Conservation (phyloP, 2,797 vertebrate genomes). For the Bradypus variegatus region DNA sequence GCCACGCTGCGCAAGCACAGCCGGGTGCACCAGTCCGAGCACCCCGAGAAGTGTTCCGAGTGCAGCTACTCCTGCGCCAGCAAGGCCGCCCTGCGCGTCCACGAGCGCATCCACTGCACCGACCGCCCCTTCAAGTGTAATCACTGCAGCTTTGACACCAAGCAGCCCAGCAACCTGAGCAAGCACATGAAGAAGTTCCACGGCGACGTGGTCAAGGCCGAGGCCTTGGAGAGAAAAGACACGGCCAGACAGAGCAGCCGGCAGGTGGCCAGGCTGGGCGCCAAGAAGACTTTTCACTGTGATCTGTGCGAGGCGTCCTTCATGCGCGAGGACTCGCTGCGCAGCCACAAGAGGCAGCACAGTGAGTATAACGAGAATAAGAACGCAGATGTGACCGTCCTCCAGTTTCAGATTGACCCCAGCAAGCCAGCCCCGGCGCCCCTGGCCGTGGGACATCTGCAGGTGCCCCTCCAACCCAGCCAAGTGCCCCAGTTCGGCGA, state of each 20-base stretch:
- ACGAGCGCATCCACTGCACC: conserved; percentile 90
- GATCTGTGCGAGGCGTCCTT: conserved; percentile 89
- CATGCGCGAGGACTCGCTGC: conserved; percentile 92
- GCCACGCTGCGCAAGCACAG: conserved; percentile 87
- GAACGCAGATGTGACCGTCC: conserved; percentile 64
- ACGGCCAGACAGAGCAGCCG: conserved; percentile 72
- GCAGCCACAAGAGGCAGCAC: conserved; percentile 95
- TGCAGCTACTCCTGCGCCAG: conserved; percentile 94
- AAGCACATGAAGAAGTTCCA: conserved; percentile 92
- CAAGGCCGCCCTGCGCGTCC: conserved; percentile 89
- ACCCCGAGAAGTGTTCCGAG: conserved; percentile 85
- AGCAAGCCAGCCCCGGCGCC: conserved; percentile 56
- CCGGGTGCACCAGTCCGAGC: conserved; percentile 86
- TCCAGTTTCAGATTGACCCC: conserved; percentile 74
- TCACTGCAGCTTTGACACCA: conserved; percentile 89
- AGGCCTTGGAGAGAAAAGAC: conserved; percentile 58
- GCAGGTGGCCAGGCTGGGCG: conserved; percentile 88
- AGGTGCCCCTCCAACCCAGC: conserved; percentile 68
- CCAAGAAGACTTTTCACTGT: conserved; percentile 87
- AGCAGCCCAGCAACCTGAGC: conserved; percentile 94
- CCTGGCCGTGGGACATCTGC: conserved; percentile 71
- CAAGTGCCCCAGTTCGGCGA: conserved; percentile 74
- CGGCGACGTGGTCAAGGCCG: conserved; percentile 77
- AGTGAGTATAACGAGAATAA: conserved; percentile 70
- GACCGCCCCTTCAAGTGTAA: conserved; percentile 92